Evolutionary conservation across 2,888 invertebrate species (phyloP), one percentile per base, ranked within the genome.

Genomic region (Pogonocherus hispidulus): DNA sequence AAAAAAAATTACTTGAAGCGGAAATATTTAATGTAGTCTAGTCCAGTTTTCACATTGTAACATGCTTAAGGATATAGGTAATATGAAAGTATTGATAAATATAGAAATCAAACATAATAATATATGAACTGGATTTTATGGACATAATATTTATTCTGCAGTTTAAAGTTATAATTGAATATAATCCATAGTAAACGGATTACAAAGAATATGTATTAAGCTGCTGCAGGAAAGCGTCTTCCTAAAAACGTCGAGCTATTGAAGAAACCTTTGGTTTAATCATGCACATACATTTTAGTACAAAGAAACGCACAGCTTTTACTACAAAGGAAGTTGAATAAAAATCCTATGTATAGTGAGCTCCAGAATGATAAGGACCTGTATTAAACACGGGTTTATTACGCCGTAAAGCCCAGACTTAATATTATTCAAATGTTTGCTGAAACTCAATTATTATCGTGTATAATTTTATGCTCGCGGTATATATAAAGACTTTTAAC

Each of bases 231-330:
- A 16, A 41, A 41, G 16, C 41, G 5, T n/a, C 14, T 37, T 41
- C 47, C 51, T 32, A 35, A 62, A 62, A 63, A 59, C 66, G 63
- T 63, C 66, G 63, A 66, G 64, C 67, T 57, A 64, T 74, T 71
- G 67, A 72, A 66, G 70, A 71, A 70, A 67, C 69, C 72, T 64
- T 55, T 32, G 60, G 69, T 71, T 72, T 71, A 75, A 75, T 75
- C 73, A 73, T 73, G 75, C 73, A 72, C 66, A 71, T 70, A 72
- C 69, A 75, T 72, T 75, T 71, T 69, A 70, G 66, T 70, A 75
- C 74, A 75, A 75, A 75, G 74, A 72, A 71, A 66, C 56, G 69
- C 69, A 67, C 62, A 66, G 68, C 70, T 60, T 67, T 67, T 64
- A 51, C 56, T 66, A 72, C 71, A 75, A 75, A 73, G 71, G 66